Evolutionary conservation across 2,888 invertebrate genomes (phyloP), one percentile per base, ranked within the genome.

Genomic region (Apamea sordens): DNA sequence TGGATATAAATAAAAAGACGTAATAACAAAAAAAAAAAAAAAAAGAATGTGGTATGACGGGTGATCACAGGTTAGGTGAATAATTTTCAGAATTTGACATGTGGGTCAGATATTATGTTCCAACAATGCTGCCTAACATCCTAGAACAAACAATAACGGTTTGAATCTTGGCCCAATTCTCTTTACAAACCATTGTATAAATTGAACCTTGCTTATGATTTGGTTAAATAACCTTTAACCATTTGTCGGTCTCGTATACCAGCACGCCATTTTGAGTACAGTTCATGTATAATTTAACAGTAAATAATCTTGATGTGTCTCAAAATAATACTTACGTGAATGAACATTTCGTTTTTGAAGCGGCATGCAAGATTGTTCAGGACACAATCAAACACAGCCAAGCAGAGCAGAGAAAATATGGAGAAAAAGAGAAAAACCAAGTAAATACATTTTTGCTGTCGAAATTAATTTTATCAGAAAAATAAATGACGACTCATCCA

Each of bases 401-500:
- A 98, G 98, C 98, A 98, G 98, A 98, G 98, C 98, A 98, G 98
- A 98, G 97, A 98, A 98, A 97, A 97, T 97, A 98, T 98, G 97
- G 97, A 97, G 97, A 98, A 98, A 96, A 97, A 98, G 97, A 97
- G 97, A 97, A 98, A 97, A 97, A 97, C 97, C 97, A 97, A 97
- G 97, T 97, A 97, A 97, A 97, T 97, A 97, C 97, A 97, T 96
- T 97, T 95, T 96, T 96, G 97, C 96, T 94, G 95, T 96, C 93
- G 92, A 96, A 97, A 96, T 95, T 93, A 96, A 95, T 94, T 94
- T 94, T 95, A 93, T 95, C 93, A 93, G 94, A 96, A 96, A 96
- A 96, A 96, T 94, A 96, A 96, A 96, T 95, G 94, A 95, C 94
- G 95, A 95, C 92, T 95, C 94, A 95, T 95, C 94, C 94, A 95